A percentile compares a stretch with the other conserved stretches of the same genome.
Evolutionary conservation across 2,113 vertebrate genomes (phyloP).

Genomic region (Phyllopteryx taeniolatus): DNA sequence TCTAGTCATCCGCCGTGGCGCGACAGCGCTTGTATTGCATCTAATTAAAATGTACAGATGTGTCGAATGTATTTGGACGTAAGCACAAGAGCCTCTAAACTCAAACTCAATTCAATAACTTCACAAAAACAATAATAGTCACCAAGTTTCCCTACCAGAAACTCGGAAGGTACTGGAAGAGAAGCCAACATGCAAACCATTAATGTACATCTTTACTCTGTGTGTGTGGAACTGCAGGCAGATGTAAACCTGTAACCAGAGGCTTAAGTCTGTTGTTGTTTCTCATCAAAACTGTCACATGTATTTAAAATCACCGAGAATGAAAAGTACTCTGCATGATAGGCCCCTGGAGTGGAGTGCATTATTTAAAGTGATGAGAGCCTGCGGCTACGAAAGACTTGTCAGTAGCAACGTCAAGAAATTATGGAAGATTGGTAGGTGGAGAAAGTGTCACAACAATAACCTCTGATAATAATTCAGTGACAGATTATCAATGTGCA

Average conservation of each 20-base stretch:
- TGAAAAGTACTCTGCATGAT: background rate
- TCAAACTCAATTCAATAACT: too few species aligned
- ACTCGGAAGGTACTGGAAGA: background rate
- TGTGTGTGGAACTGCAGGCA: slow-evolving; percentile 28
- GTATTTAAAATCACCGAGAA: slow-evolving; percentile 9
- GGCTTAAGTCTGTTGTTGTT: slow-evolving; percentile 15
- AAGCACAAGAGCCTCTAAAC: too few species aligned
- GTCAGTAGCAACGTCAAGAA: background rate
- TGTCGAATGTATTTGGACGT: too few species aligned
- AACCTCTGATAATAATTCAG: background rate
- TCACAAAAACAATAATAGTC: background rate
- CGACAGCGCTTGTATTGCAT: too few species aligned
- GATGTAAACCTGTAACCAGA: slow-evolving; percentile 30
- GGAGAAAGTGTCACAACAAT: background rate
- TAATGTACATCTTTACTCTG: slow-evolving; percentile 5
- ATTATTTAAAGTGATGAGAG: slow-evolving; percentile 14
- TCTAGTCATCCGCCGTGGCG: too few species aligned
- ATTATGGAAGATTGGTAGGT: background rate
- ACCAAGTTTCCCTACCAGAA: background rate
- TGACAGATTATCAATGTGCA: background rate
- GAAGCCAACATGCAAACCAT: background rate
- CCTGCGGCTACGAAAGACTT: slow-evolving; percentile 7
- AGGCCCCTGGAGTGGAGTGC: background rate
- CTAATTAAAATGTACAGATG: too few species aligned
- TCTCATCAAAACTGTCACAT: slow-evolving; percentile 26